phyloP scores from a whole-genome alignment of 2,113 vertebrate species.

The Pteronura brasiliensis region DNA sequence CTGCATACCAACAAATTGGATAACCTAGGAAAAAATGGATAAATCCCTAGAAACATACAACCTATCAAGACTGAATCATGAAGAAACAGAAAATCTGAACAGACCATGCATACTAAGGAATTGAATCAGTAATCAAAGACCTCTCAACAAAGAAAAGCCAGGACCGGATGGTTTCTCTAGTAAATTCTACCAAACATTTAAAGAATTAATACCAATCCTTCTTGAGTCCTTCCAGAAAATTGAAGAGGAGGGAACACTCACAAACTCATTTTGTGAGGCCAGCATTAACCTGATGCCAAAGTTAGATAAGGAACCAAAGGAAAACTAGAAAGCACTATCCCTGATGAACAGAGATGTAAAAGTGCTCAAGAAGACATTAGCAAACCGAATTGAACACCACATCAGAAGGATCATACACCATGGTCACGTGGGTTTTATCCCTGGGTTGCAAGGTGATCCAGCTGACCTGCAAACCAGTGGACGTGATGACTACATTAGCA shows the following conservation, averaged over 20 bases:
- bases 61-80: not conserved
- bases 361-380: not conserved
- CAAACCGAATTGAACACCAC: not conserved
- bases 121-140: not conserved
- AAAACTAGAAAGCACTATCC: not conserved
- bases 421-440: not conserved
- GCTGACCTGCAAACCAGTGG: not conserved
- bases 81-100: not conserved
- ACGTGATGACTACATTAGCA: rapidly evolving
- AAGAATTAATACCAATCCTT: not conserved
- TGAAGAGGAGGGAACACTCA: not conserved
- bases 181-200: not conserved
- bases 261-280: not conserved
- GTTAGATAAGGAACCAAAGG: not conserved
- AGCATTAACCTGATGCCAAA: not conserved
- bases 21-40: not conserved
- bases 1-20: rapidly evolving
- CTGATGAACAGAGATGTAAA: not conserved
- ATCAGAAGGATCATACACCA: not conserved
- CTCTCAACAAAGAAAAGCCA: not conserved
- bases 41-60: not conserved
- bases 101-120: not conserved
- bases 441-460: not conserved
- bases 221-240: not conserved
- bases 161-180: not conserved